Conservation (phyloP, 2,113 vertebrate genomes). For the Lepus americanus region DNA sequence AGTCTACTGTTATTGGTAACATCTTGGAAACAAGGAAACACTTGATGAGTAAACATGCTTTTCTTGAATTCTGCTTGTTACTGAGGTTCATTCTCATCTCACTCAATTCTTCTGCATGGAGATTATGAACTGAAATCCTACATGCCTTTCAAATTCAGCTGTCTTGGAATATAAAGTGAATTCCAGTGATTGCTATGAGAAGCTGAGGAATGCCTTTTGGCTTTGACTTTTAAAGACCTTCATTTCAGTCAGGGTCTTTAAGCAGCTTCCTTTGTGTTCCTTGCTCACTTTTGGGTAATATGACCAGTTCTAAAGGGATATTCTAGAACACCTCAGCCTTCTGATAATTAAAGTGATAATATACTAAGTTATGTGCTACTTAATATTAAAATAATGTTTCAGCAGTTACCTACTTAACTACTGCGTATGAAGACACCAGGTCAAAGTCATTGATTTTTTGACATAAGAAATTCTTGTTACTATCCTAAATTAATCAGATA, state of each 20-base stretch:
- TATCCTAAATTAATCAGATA: background rate
- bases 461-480: conserved; percentile 35
- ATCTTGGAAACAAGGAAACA: conserved; percentile 6
- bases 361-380: background rate
- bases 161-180: background rate
- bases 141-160: conserved; percentile 1
- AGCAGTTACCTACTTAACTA: background rate
- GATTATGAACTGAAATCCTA: background rate
- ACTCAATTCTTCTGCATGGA: background rate
- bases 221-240: conserved; percentile 26
- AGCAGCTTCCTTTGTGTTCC: background rate
- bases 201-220: background rate
- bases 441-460: background rate
- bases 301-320: background rate
- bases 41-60: background rate
- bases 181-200: background rate
- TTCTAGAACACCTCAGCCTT: background rate
- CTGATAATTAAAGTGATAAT: background rate
- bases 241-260: background rate
- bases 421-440: background rate
- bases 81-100: background rate
- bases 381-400: conserved; percentile 5
- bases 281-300: background rate
- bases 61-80: background rate
- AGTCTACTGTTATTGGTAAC: background rate